phyloP scores from a whole-genome alignment of 2,888 invertebrate genomes.

The Rhagium mordax region DNA sequence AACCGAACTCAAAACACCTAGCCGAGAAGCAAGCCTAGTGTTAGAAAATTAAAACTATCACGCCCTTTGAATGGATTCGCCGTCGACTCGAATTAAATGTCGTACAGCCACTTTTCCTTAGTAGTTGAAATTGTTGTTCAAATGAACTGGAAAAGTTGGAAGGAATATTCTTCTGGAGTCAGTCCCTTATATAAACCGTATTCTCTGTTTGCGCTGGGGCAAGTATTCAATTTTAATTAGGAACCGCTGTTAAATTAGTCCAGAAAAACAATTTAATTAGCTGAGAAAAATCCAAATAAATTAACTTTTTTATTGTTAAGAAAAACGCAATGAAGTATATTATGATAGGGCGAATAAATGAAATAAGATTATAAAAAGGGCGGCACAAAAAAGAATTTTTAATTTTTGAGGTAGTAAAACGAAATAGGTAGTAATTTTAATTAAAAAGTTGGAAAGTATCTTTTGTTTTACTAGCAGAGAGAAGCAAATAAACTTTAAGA shows the following conservation, averaged over 20 bases:
- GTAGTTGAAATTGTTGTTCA: too few species aligned
- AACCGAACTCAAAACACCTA: too few species aligned
- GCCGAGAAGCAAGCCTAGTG: too few species aligned
- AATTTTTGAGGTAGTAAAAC: conserved; percentile 68
- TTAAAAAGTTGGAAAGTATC: conserved; percentile 70
- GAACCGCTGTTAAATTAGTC: conserved; percentile 47
- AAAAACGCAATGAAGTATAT: conserved; percentile 63
- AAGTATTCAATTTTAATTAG: conserved; percentile 52
- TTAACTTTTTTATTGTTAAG: conserved; percentile 59
- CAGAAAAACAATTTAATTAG: conserved; percentile 58
- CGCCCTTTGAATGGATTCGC: too few species aligned
- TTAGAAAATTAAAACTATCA: too few species aligned
- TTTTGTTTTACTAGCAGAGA: conserved; percentile 68
- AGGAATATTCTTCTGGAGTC: neutral
- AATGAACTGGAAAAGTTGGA: too few species aligned
- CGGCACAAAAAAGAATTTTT: conserved; percentile 63
- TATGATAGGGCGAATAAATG: conserved; percentile 61
- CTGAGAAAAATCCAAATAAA: conserved; percentile 53
- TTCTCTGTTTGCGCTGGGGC: conserved; percentile 24
- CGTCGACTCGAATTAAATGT: too few species aligned
- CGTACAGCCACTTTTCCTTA: too few species aligned
- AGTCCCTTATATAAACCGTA: conserved; percentile 19
- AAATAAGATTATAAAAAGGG: conserved; percentile 58
- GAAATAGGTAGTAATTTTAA: conserved; percentile 70
- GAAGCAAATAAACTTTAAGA: conserved; percentile 67